Evolutionary conservation across 2,888 invertebrate species (phyloP).

Genomic region (Athalia cordata): DNA sequence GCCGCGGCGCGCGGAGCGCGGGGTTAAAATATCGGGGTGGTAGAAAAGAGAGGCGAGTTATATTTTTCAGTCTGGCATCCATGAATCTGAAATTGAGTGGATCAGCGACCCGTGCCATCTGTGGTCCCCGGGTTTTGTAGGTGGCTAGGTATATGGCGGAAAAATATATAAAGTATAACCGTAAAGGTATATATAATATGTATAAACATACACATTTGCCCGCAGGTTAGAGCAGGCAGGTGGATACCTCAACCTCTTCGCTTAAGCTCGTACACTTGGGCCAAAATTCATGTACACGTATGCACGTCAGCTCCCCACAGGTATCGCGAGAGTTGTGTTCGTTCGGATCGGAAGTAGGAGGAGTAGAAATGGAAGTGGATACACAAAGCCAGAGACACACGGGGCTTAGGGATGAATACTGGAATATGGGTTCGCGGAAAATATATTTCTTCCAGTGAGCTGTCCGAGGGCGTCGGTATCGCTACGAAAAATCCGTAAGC

Average conservation of each 20-base stretch:
- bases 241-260: not conserved
- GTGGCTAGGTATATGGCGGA: not conserved
- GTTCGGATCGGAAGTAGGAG: not conserved
- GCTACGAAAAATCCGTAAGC: constrained; percentile 14
- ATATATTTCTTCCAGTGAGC: not conserved
- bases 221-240: not conserved
- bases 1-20: too few species aligned
- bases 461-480: not conserved
- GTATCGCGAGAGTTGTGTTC: not conserved
- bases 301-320: constrained; percentile 5
- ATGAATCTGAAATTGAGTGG: constrained; percentile 65
- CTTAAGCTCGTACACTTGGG: too few species aligned
- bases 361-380: not conserved
- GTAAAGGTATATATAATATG: too few species aligned
- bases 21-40: constrained; percentile 25
- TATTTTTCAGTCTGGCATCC: constrained; percentile 63
- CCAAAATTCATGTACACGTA: not conserved
- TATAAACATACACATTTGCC: too few species aligned
- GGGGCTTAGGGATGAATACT: constrained; percentile 19
- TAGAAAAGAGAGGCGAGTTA: constrained; percentile 50
- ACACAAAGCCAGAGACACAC: constrained; percentile 24
- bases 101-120: constrained; percentile 60
- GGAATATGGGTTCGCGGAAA: not conserved
- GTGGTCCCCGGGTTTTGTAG: constrained; percentile 24
- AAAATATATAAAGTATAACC: too few species aligned